Evolutionary conservation across 2,113 vertebrate genomes (phyloP).

Genomic region (Ovis canadensis): DNA sequence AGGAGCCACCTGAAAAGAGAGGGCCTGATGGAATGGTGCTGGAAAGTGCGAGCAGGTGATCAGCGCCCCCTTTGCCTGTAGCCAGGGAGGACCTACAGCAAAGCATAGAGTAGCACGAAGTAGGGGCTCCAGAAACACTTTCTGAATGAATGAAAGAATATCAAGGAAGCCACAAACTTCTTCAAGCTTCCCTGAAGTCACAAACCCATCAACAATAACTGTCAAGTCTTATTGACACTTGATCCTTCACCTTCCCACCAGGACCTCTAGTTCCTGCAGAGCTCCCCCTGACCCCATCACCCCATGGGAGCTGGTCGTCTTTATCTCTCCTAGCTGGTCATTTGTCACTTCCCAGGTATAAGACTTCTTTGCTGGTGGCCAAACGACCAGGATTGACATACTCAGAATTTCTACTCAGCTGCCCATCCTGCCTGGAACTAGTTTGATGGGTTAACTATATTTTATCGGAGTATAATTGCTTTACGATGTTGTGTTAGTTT

Average conservation of each 20-base stretch:
- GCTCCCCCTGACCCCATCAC: accelerated
- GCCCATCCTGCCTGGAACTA: not conserved
- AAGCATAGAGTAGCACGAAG: not conserved
- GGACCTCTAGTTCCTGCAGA: not conserved
- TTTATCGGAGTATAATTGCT: not conserved
- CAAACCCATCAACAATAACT: not conserved
- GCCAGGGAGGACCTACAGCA: not conserved
- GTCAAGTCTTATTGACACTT: not conserved
- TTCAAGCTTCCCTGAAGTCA: not conserved
- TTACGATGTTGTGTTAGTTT: not conserved
- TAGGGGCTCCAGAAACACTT: not conserved
- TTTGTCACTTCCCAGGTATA: too few species aligned
- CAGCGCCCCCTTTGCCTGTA: not conserved
- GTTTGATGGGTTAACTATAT: not conserved
- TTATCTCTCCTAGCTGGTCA: not conserved
- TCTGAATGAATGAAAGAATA: too few species aligned
- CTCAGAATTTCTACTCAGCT: not conserved
- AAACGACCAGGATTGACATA: not conserved
- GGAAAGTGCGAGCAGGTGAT: not conserved
- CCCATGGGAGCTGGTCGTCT: not conserved
- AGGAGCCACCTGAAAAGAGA: not conserved
- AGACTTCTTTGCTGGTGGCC: too few species aligned
- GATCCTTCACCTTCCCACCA: not conserved
- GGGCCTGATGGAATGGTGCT: not conserved
- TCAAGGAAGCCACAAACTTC: not conserved